phyloP scores from a whole-genome alignment of 2,888 invertebrate genomes.

The Dynastes tityus region DNA sequence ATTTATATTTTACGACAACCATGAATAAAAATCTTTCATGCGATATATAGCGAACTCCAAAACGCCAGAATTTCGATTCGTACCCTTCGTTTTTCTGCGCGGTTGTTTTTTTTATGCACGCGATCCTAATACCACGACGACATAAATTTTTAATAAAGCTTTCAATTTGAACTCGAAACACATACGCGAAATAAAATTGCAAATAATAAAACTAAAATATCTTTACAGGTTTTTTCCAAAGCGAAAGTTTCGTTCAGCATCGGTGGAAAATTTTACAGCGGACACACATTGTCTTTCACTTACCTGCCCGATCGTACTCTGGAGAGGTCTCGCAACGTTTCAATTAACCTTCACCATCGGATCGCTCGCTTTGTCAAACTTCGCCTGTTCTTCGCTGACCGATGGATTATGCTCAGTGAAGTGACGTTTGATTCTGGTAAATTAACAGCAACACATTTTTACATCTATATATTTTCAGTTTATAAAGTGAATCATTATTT shows the following conservation, averaged over 20 bases:
- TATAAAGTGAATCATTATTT: no score
- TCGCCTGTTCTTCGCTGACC: slow-evolving; percentile 78
- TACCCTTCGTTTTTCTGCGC: slow-evolving; percentile 30
- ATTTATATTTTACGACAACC: slow-evolving; percentile 37
- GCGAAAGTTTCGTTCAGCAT: slow-evolving; percentile 79
- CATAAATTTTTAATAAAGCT: slow-evolving; percentile 50
- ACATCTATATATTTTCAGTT: no score
- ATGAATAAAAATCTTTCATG: slow-evolving; percentile 38
- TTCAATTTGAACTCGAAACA: slow-evolving; percentile 49
- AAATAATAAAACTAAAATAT: slow-evolving; percentile 50
- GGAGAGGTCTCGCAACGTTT: slow-evolving; percentile 80
- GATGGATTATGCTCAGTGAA: slow-evolving; percentile 84
- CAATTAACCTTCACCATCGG: slow-evolving; percentile 77
- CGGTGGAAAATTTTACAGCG: slow-evolving; percentile 74
- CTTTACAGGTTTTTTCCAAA: slow-evolving; percentile 76
- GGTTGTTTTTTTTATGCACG: slow-evolving; percentile 42
- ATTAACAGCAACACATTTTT: not conserved
- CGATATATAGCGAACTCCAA: slow-evolving; percentile 32
- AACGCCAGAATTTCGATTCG: slow-evolving; percentile 38
- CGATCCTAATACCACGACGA: slow-evolving; percentile 44
- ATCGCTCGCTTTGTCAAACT: slow-evolving; percentile 77
- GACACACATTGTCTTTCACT: slow-evolving; percentile 73
- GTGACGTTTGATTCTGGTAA: slow-evolving; percentile 76
- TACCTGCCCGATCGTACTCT: slow-evolving; percentile 76
- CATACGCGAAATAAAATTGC: slow-evolving; percentile 43